Evolutionary conservation across 2,888 invertebrate species (phyloP), one percentile per base, ranked within the genome.

Genomic region (Adela reaumurella): DNA sequence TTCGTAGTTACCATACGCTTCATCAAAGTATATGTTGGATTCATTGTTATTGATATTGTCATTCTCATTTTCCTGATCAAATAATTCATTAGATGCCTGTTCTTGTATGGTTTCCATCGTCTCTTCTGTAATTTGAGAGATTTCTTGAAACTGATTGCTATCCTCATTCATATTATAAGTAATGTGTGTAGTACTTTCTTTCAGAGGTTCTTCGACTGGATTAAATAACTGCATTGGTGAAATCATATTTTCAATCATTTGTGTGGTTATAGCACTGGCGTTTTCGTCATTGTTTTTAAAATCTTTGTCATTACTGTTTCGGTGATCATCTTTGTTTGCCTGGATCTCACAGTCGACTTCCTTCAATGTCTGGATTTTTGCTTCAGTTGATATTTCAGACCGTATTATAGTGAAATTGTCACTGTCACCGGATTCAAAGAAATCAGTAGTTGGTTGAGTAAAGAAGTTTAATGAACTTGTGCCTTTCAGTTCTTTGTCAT

Each of bases 241-340:
- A 29, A 65, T 74, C 35, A 78, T 68, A 52, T 78, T 77, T 55
- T 76, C 72, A 47, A 77, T 74, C 11, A 78, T 53, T 46, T 77
- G 67, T 14, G 59, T 55, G 1, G 77, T 78, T 11, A 76, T 58
- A 56, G 73, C 64, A 44, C 70, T 67, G 4, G 53, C 51, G 50
- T 57, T 60, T 50, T 60, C 65, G 0, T 35, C 35, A 11, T 11
- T 35, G 14, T 35, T 35, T 35, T 35, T 35, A 35, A 14, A 3
- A 35, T 35, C n/a, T 4, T 11, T 35, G 14, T 35, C 6, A 11
- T 4, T 3, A 35, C 14, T 35, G 35, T 14, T 14, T 4, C 35
- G 24, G 5, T 10, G 8, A 14, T 35, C 35, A 35, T 24, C 24
- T 24, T 24, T 24, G 8, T 24, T 24, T 24, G 24, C 24, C 8